These are phyloP conservation scores for Raja brachyura DNA, from an alignment of 2,113 vertebrate genomes.

Conservation along the genomic window DNA sequence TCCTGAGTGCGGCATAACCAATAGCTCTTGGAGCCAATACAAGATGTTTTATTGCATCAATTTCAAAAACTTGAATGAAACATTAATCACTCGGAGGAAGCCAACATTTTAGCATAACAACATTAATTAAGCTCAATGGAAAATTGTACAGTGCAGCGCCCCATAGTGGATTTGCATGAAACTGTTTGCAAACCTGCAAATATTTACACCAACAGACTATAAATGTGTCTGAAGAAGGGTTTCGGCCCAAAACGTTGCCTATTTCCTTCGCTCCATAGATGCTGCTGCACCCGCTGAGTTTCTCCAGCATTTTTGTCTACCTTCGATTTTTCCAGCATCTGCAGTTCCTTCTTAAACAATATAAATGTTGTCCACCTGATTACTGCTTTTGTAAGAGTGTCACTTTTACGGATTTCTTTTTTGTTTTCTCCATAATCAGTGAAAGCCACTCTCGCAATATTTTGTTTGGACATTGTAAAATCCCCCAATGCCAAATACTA, in stretches of 20 bases:
- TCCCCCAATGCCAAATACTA: background rate
- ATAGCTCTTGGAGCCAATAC: slow-evolving; percentile 27
- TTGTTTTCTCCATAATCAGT: background rate
- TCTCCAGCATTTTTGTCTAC: too few species aligned
- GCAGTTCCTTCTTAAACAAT: too few species aligned
- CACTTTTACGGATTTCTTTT: too few species aligned
- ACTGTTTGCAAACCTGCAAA: background rate
- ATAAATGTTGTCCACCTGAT: background rate
- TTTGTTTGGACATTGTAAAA: background rate
- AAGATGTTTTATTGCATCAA: slow-evolving; percentile 27
- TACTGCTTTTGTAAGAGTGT: background rate
- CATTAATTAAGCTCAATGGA: background rate
- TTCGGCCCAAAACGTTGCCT: too few species aligned
- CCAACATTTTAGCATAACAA: background rate
- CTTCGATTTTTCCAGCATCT: too few species aligned
- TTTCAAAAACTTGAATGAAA: slow-evolving; percentile 2
- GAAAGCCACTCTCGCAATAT: background rate
- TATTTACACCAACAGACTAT: background rate
- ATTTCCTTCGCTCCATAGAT: too few species aligned
- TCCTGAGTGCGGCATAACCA: slow-evolving; percentile 1
- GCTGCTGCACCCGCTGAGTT: too few species aligned
- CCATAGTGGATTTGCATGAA: background rate
- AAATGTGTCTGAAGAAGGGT: too few species aligned
- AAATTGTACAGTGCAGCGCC: background rate
- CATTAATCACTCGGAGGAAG: slow-evolving; percentile 31